Evolutionary conservation across 2,888 invertebrate species (phyloP).

Genomic region (Chrysopilus asiliformis): DNA sequence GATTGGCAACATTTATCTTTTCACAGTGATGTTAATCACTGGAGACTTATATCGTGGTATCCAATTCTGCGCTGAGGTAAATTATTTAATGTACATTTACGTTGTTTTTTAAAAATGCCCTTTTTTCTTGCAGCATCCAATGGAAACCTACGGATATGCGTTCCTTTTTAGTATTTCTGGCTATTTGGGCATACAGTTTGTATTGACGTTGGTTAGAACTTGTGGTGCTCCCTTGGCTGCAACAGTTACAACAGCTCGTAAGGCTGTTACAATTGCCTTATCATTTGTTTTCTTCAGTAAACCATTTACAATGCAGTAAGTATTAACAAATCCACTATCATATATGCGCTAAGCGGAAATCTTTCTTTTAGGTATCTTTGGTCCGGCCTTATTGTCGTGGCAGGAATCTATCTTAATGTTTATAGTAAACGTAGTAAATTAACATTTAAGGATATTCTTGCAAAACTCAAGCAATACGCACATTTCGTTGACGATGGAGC

Average conservation of each 20-base stretch:
- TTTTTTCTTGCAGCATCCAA: constrained; percentile 45
- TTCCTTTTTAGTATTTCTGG: constrained; percentile 77
- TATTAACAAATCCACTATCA: constrained; percentile 19
- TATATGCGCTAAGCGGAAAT: constrained; percentile 1
- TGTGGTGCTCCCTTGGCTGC: constrained; percentile 88
- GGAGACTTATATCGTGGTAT: constrained; percentile 66
- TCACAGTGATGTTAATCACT: constrained; percentile 53
- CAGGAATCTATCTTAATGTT: constrained; percentile 90
- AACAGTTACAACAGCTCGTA: constrained; percentile 81
- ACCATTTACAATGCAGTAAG: constrained; percentile 86
- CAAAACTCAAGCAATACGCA: too few species aligned
- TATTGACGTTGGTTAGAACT: constrained; percentile 74
- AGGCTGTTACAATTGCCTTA: constrained; percentile 82
- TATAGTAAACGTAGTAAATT: constrained; percentile 59
- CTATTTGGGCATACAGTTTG: constrained; percentile 87
- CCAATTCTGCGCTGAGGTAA: constrained; percentile 62
- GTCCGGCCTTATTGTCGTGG: constrained; percentile 75
- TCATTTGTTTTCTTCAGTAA: constrained; percentile 91
- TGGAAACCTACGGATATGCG: constrained; percentile 71
- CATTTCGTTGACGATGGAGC: too few species aligned
- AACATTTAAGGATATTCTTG: constrained; percentile 27
- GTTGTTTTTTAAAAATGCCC: neutral
- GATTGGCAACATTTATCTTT: constrained; percentile 71
- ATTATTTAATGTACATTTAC: constrained; percentile 8
- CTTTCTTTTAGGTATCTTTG: constrained; percentile 62